Percentiles rank a stretch among this genome's conserved stretches.
Evolutionary conservation across 1,140 invertebrate species (phyloP).

Genomic region (Episyrphus balteatus): DNA sequence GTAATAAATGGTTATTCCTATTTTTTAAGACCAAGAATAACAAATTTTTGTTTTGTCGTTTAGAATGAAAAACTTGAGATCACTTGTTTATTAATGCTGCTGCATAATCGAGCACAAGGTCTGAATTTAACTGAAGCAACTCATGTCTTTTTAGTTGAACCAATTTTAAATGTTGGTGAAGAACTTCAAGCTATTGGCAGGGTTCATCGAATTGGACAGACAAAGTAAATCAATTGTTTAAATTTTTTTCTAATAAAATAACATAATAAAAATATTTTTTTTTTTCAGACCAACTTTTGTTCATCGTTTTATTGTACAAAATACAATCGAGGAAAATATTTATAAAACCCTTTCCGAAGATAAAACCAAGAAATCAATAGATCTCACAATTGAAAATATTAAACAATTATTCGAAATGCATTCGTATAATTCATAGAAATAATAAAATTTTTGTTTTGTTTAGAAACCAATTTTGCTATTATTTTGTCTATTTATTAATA

Average conservation of each 20-base stretch:
- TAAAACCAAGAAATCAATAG: no score
- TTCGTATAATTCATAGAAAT: no score
- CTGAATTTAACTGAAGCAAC: conserved; percentile 70
- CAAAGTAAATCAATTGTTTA: conserved; percentile 38
- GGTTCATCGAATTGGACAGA: conserved; percentile 71
- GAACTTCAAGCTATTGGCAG: conserved; percentile 69
- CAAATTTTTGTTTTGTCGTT: conserved; percentile 1
- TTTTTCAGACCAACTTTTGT: conserved; percentile 44
- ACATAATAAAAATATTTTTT: neutral
- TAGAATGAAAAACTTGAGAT: conserved; percentile 39
- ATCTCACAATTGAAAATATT: no score
- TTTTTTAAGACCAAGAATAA: neutral
- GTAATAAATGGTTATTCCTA: conserved; percentile 20
- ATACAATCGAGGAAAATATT: conserved; percentile 63
- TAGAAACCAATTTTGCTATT: no score
- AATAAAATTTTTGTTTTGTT: no score
- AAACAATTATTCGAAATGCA: no score
- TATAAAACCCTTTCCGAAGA: conserved; percentile 14
- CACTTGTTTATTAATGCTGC: conserved; percentile 54
- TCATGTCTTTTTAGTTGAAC: conserved; percentile 67
- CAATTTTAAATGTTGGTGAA: conserved; percentile 59
- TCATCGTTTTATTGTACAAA: conserved; percentile 55
- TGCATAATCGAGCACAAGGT: conserved; percentile 60
- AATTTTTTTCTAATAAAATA: neutral
- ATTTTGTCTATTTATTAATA: no score